Evolutionary conservation across 2,113 vertebrate genomes (phyloP).

Genomic region (Plectropomus leopardus): DNA sequence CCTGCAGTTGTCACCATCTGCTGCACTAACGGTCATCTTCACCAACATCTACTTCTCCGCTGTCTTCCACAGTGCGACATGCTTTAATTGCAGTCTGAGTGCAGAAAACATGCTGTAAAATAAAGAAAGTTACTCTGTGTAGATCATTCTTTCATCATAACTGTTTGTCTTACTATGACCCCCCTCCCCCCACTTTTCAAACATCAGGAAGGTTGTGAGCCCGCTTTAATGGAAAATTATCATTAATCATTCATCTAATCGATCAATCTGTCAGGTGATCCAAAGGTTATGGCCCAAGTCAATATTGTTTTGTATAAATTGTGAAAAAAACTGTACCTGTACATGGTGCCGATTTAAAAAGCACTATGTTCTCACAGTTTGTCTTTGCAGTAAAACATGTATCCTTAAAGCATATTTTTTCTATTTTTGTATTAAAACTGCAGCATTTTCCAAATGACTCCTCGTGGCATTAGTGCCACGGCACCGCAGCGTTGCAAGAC

Average conservation of each 20-base stretch:
- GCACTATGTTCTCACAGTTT: background rate
- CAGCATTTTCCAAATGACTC: no score
- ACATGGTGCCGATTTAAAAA: constrained; percentile 8
- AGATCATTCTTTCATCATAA: background rate
- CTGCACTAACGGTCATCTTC: constrained; percentile 34
- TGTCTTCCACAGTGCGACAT: constrained; percentile 23
- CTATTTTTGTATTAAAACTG: constrained; percentile 35
- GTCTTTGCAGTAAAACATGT: background rate
- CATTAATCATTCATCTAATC: background rate
- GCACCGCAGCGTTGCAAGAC: background rate
- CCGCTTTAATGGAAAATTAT: background rate
- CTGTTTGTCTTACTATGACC: constrained; percentile 3
- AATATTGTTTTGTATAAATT: constrained; percentile 25
- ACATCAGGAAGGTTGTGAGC: background rate
- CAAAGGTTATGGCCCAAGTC: background rate
- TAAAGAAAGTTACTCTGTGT: constrained; percentile 17
- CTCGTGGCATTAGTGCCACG: background rate
- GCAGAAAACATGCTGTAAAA: constrained; percentile 23
- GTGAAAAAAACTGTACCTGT: constrained; percentile 1
- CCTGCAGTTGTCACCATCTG: constrained; percentile 21
- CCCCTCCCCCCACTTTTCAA: background rate
- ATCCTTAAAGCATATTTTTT: background rate
- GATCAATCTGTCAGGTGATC: constrained; percentile 5
- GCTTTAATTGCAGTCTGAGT: constrained; percentile 15
- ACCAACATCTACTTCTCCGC: constrained; percentile 5